Evolutionary conservation across 2,797 vertebrate genomes (phyloP).

Genomic region (Catamblyrhynchus diadema): DNA sequence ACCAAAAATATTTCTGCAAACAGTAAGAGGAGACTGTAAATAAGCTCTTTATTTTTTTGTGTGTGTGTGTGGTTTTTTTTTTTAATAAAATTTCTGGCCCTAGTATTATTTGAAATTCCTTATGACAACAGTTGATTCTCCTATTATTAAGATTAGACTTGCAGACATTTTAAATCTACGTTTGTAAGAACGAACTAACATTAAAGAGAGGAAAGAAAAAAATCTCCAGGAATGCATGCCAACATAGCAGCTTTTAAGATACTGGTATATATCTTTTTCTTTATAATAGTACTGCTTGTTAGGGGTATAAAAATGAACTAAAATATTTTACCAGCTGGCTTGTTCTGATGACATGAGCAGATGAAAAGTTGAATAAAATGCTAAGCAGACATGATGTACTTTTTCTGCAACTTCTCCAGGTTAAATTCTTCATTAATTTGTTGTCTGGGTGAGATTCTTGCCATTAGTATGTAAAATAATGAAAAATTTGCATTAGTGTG

Average conservation of each 20-base stretch:
- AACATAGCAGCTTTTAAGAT: neutral
- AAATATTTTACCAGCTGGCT: neutral
- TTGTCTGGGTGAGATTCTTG: neutral
- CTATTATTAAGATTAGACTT: neutral
- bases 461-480: neutral
- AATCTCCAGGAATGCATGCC: neutral
- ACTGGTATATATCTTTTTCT: neutral
- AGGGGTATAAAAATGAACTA: fast-evolving
- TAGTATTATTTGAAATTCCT: neutral
- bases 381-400: neutral
- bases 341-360: neutral
- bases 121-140: neutral
- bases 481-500: neutral
- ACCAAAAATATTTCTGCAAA: neutral
- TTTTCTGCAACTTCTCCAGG: neutral
- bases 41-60: too few relatives aligned
- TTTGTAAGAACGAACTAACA: neutral
- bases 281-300: neutral
- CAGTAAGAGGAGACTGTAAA: neutral
- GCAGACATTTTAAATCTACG: neutral
- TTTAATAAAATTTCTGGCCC: too few relatives aligned
- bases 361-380: neutral
- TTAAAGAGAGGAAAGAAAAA: neutral
- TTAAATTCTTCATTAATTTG: neutral
- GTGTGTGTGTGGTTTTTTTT: too few relatives aligned